Evolutionary conservation across 2,888 invertebrate genomes (phyloP).

Genomic region (Philaethria dido): DNA sequence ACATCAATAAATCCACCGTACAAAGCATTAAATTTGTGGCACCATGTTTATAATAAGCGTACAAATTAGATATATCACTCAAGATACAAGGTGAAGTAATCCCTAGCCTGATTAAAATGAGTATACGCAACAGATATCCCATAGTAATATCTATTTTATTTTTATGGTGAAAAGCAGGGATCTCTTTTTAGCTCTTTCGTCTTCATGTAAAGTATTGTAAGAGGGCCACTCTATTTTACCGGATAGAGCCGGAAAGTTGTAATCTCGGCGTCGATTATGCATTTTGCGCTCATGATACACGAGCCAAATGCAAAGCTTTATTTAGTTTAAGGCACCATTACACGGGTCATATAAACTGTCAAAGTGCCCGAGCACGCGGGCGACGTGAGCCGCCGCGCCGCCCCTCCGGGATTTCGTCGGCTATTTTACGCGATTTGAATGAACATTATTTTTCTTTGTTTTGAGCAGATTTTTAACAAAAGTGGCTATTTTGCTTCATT

Average conservation of each 20-base stretch:
- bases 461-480: background rate
- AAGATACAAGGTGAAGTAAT: background rate
- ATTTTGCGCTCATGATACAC: slow-evolving; percentile 59
- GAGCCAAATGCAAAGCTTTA: slow-evolving; percentile 79
- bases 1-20: slow-evolving; percentile 56
- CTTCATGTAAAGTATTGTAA: slow-evolving; percentile 35
- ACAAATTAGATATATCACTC: too few species aligned
- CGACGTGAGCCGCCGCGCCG: slow-evolving; percentile 56
- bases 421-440: slow-evolving; percentile 61
- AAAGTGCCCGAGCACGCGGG: slow-evolving; percentile 73
- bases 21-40: background rate
- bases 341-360: slow-evolving; percentile 83
- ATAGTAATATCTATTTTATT: slow-evolving; percentile 26
- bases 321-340: slow-evolving; percentile 81
- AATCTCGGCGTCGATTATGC: slow-evolving; percentile 66
- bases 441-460: slow-evolving; percentile 56
- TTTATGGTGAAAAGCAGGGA: slow-evolving; percentile 11
- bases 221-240: slow-evolving; percentile 38
- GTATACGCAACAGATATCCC: slow-evolving; percentile 10
- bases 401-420: slow-evolving; percentile 48
- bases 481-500: too few species aligned
- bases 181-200: slow-evolving; percentile 29
- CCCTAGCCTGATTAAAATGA: slow-evolving; percentile 4
- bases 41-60: background rate
- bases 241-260: slow-evolving; percentile 54